phyloP scores from a whole-genome alignment of 2,113 vertebrate genomes.

The Oreotrochilus melanogaster region DNA sequence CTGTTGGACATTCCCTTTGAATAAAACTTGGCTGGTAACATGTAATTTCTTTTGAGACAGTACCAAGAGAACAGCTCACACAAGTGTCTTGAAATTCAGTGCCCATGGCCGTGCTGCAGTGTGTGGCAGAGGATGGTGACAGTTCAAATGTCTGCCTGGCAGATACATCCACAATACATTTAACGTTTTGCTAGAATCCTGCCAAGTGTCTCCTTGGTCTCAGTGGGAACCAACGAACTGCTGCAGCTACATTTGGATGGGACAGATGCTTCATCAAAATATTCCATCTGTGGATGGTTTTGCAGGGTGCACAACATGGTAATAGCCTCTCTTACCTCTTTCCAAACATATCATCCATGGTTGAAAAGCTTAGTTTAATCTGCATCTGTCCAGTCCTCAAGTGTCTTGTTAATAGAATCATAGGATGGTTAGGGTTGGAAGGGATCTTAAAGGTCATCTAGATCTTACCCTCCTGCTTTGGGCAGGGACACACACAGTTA shows the following conservation, averaged over 20 bases:
- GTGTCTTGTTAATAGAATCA: neutral
- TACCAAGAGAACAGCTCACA: slow-evolving; percentile 32
- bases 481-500: too few species aligned
- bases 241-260: slow-evolving; percentile 32
- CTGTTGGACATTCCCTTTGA: slow-evolving; percentile 1
- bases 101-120: neutral
- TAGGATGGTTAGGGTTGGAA: too few species aligned
- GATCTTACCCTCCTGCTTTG: too few species aligned
- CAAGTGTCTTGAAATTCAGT: slow-evolving; percentile 37
- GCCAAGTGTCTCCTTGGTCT: slow-evolving; percentile 56
- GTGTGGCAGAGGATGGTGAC: neutral
- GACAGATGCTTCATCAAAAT: slow-evolving; percentile 56
- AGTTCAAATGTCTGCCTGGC: slow-evolving; percentile 50
- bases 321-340: neutral
- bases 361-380: neutral
- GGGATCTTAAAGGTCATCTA: too few species aligned
- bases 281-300: slow-evolving; percentile 52
- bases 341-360: neutral
- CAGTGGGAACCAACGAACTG: slow-evolving; percentile 41
- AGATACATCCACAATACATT: slow-evolving; percentile 48
- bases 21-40: slow-evolving; percentile 8
- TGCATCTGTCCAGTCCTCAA: neutral
- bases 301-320: neutral
- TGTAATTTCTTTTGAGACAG: slow-evolving; percentile 15
- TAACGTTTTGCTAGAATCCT: slow-evolving; percentile 42